Evolutionary conservation across 2,797 vertebrate species (phyloP).

Genomic region (Anguilla megastoma): DNA sequence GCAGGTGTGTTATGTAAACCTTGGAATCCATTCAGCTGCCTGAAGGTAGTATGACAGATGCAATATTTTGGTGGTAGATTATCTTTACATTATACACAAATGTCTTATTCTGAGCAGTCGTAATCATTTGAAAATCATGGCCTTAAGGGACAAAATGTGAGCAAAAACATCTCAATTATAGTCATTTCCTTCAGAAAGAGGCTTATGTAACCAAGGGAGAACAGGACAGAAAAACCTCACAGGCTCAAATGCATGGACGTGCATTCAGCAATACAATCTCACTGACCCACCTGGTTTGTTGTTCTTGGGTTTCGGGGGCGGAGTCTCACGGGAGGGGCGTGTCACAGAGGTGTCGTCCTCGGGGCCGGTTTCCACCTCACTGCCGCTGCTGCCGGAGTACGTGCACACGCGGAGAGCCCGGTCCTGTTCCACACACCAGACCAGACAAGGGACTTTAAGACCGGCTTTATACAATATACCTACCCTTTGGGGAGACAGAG

Average conservation of each 20-base stretch:
- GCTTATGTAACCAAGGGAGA: not conserved
- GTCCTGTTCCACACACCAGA: conserved; percentile 54
- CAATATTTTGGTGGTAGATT: not conserved
- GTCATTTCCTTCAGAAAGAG: not conserved
- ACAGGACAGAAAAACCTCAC: not conserved
- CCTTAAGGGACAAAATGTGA: not conserved
- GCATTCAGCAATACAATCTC: not conserved
- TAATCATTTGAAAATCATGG: not conserved
- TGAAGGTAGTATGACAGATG: not conserved
- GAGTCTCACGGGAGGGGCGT: conserved; percentile 56
- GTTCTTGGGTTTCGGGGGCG: conserved; percentile 59
- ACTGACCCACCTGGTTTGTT: conserved; percentile 57
- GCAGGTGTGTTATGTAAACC: not conserved
- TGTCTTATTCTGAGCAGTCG: not conserved
- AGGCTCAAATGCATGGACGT: not conserved
- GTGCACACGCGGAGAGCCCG: conserved; percentile 59
- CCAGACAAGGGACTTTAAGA: not conserved
- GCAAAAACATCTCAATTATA: not conserved
- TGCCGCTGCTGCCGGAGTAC: conserved; percentile 62
- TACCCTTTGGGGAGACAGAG: not conserved
- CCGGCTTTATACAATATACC: not conserved
- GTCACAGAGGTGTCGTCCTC: conserved; percentile 59
- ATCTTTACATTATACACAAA: not conserved
- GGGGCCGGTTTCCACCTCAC: conserved; percentile 53
- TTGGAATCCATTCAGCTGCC: not conserved